Conservation (phyloP, 2,888 invertebrate genomes). For the Pharmacophagus antenor region DNA sequence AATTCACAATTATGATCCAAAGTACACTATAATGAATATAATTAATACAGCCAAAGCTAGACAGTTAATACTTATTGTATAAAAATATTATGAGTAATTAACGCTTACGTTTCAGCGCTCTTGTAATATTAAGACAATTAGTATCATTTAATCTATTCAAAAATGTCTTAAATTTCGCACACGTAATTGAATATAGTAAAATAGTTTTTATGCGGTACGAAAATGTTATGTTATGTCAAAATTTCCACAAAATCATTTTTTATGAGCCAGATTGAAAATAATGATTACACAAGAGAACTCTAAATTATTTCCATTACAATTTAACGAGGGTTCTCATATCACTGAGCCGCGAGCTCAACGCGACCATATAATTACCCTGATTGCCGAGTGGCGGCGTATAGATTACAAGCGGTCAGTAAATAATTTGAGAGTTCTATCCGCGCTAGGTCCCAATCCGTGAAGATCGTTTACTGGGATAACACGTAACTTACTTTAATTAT, state of each 20-base stretch:
- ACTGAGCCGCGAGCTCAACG: background rate
- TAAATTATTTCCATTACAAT: constrained; percentile 8
- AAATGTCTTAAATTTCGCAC: too few relatives aligned
- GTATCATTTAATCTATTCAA: too few relatives aligned
- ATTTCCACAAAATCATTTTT: background rate
- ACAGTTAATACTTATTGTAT: too few relatives aligned
- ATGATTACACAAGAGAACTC: background rate
- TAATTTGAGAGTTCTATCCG: constrained; percentile 27
- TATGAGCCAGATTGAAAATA: background rate
- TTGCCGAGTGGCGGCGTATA: constrained; percentile 12
- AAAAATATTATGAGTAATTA: too few relatives aligned
- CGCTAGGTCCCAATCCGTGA: background rate
- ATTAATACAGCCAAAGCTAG: too few relatives aligned
- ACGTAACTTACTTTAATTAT: constrained; percentile 7
- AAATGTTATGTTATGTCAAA: too few relatives aligned
- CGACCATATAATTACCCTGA: constrained; percentile 18
- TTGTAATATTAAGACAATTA: too few relatives aligned
- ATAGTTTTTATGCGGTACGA: too few relatives aligned
- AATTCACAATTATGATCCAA: too few relatives aligned
- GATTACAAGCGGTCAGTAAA: constrained; percentile 27
- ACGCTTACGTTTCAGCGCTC: too few relatives aligned
- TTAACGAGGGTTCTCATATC: constrained; percentile 12
- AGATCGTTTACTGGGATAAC: constrained; percentile 13
- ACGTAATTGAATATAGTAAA: too few relatives aligned
- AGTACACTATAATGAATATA: too few relatives aligned